Base-by-base conservation (phyloP, 2,113 vertebrate species). In the Salvator merianae region DNA sequence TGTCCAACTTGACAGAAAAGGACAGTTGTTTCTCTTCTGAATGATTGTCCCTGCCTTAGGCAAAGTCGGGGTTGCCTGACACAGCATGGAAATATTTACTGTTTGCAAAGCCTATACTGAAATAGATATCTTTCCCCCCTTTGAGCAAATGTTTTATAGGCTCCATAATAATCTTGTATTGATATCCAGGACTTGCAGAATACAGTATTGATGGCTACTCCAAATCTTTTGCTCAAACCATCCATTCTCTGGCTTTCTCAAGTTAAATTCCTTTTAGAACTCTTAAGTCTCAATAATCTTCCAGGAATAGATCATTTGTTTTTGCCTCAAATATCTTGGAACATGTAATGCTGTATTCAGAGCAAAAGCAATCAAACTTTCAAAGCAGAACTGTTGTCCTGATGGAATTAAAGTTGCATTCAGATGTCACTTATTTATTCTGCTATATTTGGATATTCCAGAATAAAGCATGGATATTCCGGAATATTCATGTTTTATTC, bases 1-100 rank as follows among this genome's bases (percentile, higher is more conserved):
- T 71, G 78, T 65, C 38, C 12, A 10, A 16, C 22, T 26, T 84
- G 62, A 79, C 22, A 75, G 83, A 82, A 47, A 6, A 38, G 73
- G 7, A 1, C 65, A 36, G 0, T 20, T n/a, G 28, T 53, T 66
- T 1, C 9, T 50, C 30, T 1, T 59, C 22, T 18, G 1, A 6
- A 4, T 4, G 63, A 10, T n/a, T 32, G 77, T 0, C 7, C 8
- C 12, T 34, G 0, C 38, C 80, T 83, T 77, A 53, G 53, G 28
- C 65, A 86, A 14, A 0, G 1, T 40, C 32, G 26, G 26, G 20
- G 24, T 40, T 24, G 20, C 10, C 16, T 55, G 70, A 40, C 70
- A 72, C 36, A n/a, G 43, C 47, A 76, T n/a, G 38, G 77, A 43
- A 65, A 38, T 40, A 79, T 43, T 22, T 66, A 28, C 32, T 13